Percentiles rank a stretch among this genome's conserved stretches.
These are phyloP conservation scores for Gorsachius goisagi DNA, from an alignment of 2,113 vertebrate genomes.

Conservation along the genomic window DNA sequence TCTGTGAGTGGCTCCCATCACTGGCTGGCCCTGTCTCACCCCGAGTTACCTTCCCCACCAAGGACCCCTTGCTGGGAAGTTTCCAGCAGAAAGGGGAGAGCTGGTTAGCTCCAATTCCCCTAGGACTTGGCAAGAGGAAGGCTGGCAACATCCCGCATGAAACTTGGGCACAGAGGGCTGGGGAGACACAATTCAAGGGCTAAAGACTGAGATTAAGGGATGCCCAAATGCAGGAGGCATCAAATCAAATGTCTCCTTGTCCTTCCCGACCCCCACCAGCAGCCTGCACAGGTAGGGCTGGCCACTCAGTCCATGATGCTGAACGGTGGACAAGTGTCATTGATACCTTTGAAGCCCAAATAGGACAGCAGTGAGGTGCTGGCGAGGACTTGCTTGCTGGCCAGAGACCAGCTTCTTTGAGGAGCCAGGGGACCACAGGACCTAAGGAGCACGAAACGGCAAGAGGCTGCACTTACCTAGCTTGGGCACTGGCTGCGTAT, in stretches of 20 bases:
- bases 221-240: neutral
- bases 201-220: neutral
- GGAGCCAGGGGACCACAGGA: neutral
- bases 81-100: neutral
- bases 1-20: neutral
- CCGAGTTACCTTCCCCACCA: fast-evolving
- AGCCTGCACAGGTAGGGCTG: neutral
- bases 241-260: fast-evolving
- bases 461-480: conserved; percentile 77
- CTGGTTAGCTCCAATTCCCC: neutral
- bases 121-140: neutral
- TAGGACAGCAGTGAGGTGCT: neutral
- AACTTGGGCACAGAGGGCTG: neutral
- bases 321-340: neutral
- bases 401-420: neutral
- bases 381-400: neutral
- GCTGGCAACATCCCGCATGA: neutral
- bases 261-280: fast-evolving
- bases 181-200: neutral
- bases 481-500: conserved; percentile 97
- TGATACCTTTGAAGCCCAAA: neutral
- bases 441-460: fast-evolving
- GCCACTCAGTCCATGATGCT: fast-evolving
- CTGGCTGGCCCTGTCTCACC: fast-evolving
- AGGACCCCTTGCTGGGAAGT: neutral